Conservation (phyloP, 1,140 invertebrate genomes). For the Pectinophora gossypiella region DNA sequence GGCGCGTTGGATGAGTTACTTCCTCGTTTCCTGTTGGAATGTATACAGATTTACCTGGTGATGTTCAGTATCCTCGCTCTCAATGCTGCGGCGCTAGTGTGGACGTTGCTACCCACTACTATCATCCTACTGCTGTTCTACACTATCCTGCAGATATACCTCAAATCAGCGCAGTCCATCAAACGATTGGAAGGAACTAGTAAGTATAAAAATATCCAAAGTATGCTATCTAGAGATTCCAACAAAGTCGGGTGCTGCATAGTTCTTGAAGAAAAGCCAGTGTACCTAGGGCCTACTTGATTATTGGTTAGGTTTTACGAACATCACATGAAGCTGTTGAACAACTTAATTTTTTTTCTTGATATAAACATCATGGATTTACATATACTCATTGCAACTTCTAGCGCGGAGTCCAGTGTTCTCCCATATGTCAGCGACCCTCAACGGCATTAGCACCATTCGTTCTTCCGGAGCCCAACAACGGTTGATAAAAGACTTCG, state of each 20-base stretch:
- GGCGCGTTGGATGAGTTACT: conserved; percentile 90
- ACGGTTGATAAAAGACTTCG: conserved; percentile 83
- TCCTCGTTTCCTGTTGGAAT: conserved; percentile 87
- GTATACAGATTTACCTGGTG: conserved; percentile 81
- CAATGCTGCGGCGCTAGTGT: conserved; percentile 84
- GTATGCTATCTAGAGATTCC: background rate
- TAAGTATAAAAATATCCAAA: conserved; percentile 73
- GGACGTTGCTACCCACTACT: conserved; percentile 82
- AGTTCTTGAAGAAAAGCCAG: too few relatives aligned
- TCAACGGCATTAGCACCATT: conserved; percentile 89
- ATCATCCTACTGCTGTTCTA: conserved; percentile 83
- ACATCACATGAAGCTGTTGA: too few relatives aligned
- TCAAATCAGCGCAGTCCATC: conserved; percentile 88
- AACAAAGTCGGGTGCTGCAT: too few relatives aligned
- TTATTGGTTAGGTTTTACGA: too few relatives aligned
- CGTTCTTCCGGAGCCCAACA: conserved; percentile 81
- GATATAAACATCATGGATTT: too few relatives aligned
- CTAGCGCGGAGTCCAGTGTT: conserved; percentile 87
- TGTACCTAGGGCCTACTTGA: too few relatives aligned
- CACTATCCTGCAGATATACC: conserved; percentile 84
- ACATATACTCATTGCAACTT: too few relatives aligned
- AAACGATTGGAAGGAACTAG: conserved; percentile 90
- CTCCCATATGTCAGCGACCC: conserved; percentile 86
- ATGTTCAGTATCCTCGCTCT: conserved; percentile 79
- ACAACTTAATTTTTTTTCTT: too few relatives aligned